These are phyloP conservation scores for Catharus ustulatus DNA, from an alignment of 2,797 vertebrate species.

Conservation along the genomic window DNA sequence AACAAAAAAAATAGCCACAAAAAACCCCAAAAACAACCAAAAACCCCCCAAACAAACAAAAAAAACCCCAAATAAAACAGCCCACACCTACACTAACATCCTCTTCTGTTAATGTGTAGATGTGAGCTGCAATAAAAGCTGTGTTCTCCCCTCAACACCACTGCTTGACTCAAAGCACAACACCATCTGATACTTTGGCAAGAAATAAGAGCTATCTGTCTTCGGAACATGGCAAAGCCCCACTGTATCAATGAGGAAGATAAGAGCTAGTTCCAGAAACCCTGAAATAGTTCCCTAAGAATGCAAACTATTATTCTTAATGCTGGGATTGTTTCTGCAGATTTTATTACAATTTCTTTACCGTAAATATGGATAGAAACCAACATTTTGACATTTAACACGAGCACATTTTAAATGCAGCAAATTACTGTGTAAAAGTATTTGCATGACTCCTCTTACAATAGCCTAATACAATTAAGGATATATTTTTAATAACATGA, in stretches of 20 bases:
- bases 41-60: not conserved
- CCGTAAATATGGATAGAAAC: not conserved
- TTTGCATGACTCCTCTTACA: not conserved
- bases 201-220: not conserved
- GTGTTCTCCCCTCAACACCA: no score
- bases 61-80: not conserved
- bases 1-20: not conserved
- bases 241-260: not conserved
- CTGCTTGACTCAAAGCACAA: not conserved
- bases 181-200: accelerated
- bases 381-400: not conserved
- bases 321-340: not conserved
- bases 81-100: accelerated
- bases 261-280: not conserved
- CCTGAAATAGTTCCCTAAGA: not conserved
- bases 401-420: not conserved
- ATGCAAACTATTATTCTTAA: not conserved
- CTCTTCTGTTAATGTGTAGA: not conserved
- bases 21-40: no score
- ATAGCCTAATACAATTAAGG: not conserved
- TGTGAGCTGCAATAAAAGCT: not conserved
- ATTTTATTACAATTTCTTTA: not conserved
- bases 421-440: not conserved
- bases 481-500: not conserved
- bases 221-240: not conserved